Evolutionary conservation across 2,113 vertebrate genomes (phyloP).

Genomic region (Ptyas mucosa): DNA sequence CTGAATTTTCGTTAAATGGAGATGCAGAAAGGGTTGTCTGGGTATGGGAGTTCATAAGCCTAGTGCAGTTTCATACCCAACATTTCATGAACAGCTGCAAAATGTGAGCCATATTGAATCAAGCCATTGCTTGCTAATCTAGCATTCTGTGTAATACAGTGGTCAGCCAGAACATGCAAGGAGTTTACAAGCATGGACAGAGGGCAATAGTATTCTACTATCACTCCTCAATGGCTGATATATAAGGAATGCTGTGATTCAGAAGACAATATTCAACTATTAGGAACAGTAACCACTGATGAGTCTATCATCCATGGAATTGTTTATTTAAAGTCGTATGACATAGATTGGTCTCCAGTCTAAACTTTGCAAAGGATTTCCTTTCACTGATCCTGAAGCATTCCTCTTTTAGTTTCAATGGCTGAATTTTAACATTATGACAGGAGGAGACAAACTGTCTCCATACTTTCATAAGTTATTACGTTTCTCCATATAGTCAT

Average conservation of each 20-base stretch:
- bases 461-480: not conserved
- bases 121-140: not conserved
- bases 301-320: not conserved
- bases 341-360: not conserved
- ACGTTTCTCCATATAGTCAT: not conserved
- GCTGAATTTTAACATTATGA: not conserved
- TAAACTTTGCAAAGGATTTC: not conserved
- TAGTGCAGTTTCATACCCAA: not conserved
- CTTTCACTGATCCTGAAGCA: not conserved
- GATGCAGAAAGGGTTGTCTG: not conserved
- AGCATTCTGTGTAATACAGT: not conserved
- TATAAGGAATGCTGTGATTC: not conserved
- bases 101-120: not conserved
- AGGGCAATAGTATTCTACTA: not conserved
- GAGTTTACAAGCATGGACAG: not conserved
- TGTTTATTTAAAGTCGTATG: not conserved
- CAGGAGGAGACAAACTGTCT: not conserved
- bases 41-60: not conserved
- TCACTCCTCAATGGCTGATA: not conserved
- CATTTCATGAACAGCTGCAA: not conserved
- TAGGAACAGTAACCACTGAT: not conserved
- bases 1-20: not conserved
- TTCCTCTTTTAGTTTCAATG: not conserved
- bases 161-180: not conserved
- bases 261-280: not conserved